Base-by-base conservation (phyloP, 2,888 invertebrate genomes). In the Agrotis segetum region DNA sequence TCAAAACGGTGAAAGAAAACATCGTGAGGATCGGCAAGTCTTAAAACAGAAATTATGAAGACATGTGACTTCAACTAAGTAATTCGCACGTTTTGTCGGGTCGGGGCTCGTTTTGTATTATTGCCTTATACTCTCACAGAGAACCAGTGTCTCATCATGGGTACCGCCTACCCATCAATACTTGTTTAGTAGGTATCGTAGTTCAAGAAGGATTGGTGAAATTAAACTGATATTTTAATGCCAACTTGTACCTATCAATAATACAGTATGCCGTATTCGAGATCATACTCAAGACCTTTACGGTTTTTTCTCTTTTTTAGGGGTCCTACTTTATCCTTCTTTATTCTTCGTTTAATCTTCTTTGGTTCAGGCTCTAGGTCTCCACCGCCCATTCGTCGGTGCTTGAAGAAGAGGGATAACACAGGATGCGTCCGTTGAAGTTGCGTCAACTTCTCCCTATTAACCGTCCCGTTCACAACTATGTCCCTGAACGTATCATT, bases 201-300 rank as follows among this genome's bases (percentile, higher is more conserved):
- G 17, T 16, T n/a, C 7, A 46, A 29, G 9, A 34, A 58, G 59
- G 5, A 19, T 16, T 55, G 5, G 29, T 29, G 44, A 13, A 67
- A 4, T 67, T 6, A 67, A 40, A 50, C 7, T 40, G n/a, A 69
- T 1, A 24, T 49, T 50, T 14, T 24, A 16, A 50, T 11, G 19
- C 13, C 47, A 24, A 52, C 3, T 59, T 87, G 86, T 87, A n/a
- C n/a, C n/a, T n/a, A 88, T 84, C 82, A 94, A 78, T 91, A 90
- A 86, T 95, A 94, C 56, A 93, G 80, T 64, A 88, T 82, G 3
- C 94, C 95, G 68, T 93, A 94, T 71, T 95, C 95, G 5, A 94
- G 77, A 68, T 95, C 94, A 63, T 93, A 94, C 16, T 94, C 92
- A 9, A 53, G 34, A 58, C 44, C 3, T 40, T 60, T 52, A 16